Evolutionary conservation across 2,888 invertebrate genomes (phyloP), one percentile per base, ranked within the genome.

Genomic region (Camponotus fellah): DNA sequence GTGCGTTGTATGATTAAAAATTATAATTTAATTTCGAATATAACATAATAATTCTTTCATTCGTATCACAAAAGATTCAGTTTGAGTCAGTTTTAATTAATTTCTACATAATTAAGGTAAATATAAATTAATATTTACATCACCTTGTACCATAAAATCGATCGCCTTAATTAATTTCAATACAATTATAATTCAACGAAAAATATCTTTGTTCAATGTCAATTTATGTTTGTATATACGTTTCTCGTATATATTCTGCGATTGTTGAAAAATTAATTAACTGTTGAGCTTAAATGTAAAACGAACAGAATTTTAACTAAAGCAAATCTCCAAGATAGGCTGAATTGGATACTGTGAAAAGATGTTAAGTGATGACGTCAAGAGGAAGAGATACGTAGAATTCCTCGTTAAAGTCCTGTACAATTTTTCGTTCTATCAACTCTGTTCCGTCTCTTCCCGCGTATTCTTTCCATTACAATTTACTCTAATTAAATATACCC

Each of bases 391-490:
- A 66, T 37, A 37, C 53, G 8, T 53, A 37, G 40, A 53, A 40
- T 53, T 66, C 66, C 76, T 77, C 66, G 53, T 77, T 77, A 77
- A 65, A 40, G 53, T 40, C 53, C 66, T 26, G 53, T 77, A 66
- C 53, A 77, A 66, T 77, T 77, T 76, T 77, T 53, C 65, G 2
- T 76, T 77, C 40, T 66, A 49, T 65, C 40, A 40, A 56, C 65
- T 66, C 14, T 14, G 21, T 37, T 37, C 17, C 37, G 53, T 53
- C n/a, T 37, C 17, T 10, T 53, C 2, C n/a, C 49, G 17, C 66
- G 66, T 66, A 65, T 77, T 66, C 56, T 66, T 66, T 77, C 32
- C 53, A 37, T 77, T 77, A 77, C 66, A 77, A 66, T 66, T 68
- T 26, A 32, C 66, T 37, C 40, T 77, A 77, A 77, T 77, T 77